Base-by-base conservation (phyloP, 2,888 invertebrate species). In the Drosophila hamatofila region DNA sequence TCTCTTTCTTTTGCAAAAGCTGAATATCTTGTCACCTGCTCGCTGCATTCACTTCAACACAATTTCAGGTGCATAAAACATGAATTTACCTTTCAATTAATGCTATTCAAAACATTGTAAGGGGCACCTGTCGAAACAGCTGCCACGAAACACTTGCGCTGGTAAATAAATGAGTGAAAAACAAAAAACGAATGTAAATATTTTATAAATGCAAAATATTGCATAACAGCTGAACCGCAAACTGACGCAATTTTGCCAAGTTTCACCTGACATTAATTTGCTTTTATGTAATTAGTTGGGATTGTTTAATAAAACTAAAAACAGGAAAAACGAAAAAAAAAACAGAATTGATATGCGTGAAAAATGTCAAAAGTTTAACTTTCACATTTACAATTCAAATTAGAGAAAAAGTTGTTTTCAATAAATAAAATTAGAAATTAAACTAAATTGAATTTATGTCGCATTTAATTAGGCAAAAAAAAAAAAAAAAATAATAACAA, bases 1-100 rank as follows among this genome's bases (percentile, higher is more conserved):
- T 30, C 30, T 9, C 23, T 23, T 11, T 30, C 30, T 30, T 9
- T 9, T 30, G 30, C 9, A 30, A 9, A 16, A 46, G 2, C 46
- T 48, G 4, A n/a, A 27, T 48, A n/a, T 48, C 12, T 33, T 33
- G 33, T 33, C 49, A 51, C 7, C 49, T 49, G 30, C 12, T 30
- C 30, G 0, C 7, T 12, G 14, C 25, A 18, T n/a, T 16, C 44
- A n/a, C 27, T n/a, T n/a, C 25, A 46, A n/a, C 27, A 25, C 39
- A 7, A 21, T 49, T 30, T 12, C 30, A 23, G 3, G 14, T 51
- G 51, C 51, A 51, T 51, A 16, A 8, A 33, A 51, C 21, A 51
- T 35, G 27, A n/a, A 33, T 12, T 33, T 12, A 55, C 37, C 56
- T 75, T 78, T 70, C 75, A 72, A 79, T 79, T 65, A 75, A 80